Evolutionary conservation across 2,888 invertebrate species (phyloP), one percentile per base, ranked within the genome.

Genomic region (Drosophila pullipes): DNA sequence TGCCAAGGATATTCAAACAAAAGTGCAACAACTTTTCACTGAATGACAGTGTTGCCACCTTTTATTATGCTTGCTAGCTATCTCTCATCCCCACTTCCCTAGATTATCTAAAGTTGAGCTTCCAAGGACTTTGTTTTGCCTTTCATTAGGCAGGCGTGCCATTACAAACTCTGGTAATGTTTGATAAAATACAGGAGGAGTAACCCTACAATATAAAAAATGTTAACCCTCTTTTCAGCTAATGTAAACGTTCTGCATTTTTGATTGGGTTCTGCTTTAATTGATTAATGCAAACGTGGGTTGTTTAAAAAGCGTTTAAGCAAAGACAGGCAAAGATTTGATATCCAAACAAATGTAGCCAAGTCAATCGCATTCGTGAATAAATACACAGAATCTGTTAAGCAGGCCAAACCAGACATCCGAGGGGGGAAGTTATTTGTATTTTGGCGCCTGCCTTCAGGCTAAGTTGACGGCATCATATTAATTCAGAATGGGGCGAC

Each of bases 1-100:
- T 87, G 77, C 74, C 79, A 87, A 77, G 77, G 73, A 85, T 89
- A 78, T 87, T 87, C 73, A 73, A 84, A 87, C 88, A 85, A 85
- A 87, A 85, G 90, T 85, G 85, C 83, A 85, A 76, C 83, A 88
- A 87, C 88, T 90, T 89, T 86, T 49, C 58, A 49, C 52, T 44
- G 69, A 50, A 35, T 50, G 65, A 64, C 72, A 41, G 47, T 63
- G 68, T 69, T 72, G 74, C 70, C 72, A 62, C 66, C 54, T 60
- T 62, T 64, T 60, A 55, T 61, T 63, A 25, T 25, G n/a, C 30
- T 16, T 58, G 35, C 25, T 22, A 16, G 31, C 16, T 30, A 25
- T 28, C 13, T 9, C 16, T 1, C 55, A 9, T 22, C n/a, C 11
- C n/a, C 28, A 16, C 28, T 30, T 41, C 3, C 30, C 18, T 10